Evolutionary conservation across 1,140 invertebrate genomes (phyloP), one percentile per base, ranked within the genome.

Genomic region (Calephelis virginiensis): DNA sequence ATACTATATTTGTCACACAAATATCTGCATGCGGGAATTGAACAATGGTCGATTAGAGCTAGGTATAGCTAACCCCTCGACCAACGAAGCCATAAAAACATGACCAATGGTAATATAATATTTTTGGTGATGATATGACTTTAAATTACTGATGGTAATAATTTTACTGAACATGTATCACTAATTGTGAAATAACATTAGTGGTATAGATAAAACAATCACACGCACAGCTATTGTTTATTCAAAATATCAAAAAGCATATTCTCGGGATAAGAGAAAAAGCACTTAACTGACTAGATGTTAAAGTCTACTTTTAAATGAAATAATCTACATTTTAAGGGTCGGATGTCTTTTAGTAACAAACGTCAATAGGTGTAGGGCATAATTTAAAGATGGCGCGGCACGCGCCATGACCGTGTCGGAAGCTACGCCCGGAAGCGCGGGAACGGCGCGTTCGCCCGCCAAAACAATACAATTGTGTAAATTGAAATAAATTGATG

Each of bases 401-500:
- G 79, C 89, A 89, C 86, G 89, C 66, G 89, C 77, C 86, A 73
- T 72, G 75, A 81, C 77, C 87, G 87, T 89, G 87, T 74, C 87
- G 85, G 85, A 85, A 89, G 82, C 77, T 63, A 68, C 76, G 72
- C 50, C 83, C 85, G 89, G 89, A 89, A 87, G 83, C 80, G 74
- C 78, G 80, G 74, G 78, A 83, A 77, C 75, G 79, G 73, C 76
- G 76, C 85, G 78, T 84, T 80, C 78, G 68, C 81, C 68, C 75
- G 68, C 67, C 82, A 72, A 91, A 89, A 91, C 89, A 91, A 91
- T 85, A 75, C 84, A 63, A 77, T 82, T 77, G 75, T 83, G 85
- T 89, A 90, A 90, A 90, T 90, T 90, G 85, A 91, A 87, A 91
- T 91, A 91, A 89, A 91, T 91, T 87, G 85, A 85, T 82, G 83